Base-by-base conservation (phyloP, 1,140 invertebrate species). In the Macrobrachium rosenbergii region DNA sequence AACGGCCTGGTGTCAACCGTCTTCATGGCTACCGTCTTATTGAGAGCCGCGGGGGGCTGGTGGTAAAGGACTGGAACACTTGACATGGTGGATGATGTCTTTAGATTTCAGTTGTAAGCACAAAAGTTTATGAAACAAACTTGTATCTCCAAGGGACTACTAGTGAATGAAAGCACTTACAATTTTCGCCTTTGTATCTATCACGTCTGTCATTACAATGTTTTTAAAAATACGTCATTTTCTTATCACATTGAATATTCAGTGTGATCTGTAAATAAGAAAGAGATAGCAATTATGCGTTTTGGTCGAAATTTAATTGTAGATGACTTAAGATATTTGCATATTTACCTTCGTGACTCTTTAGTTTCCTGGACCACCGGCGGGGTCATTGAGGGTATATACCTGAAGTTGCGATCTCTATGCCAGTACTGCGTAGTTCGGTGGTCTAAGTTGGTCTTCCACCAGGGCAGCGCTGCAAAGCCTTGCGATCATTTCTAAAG, bases 1-100 rank as follows among this genome's bases (percentile, higher is more conserved):
- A 89, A 89, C 17, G 88, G 88, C 45, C 67, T 82, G 45, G 83
- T 85, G 72, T 89, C 88, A n/a, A 86, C 88, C 10, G 88, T 89
- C 62, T 89, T 89, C 83, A 89, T 67, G 58, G 88, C 88, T 28
- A 89, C 79, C 8, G 88, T 89, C 60, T 86, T 89, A 69, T 89
- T 89, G 72, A 89, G 83, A 45, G 88, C 79, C 2, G 88, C 77
- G 0, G 88, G 78, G 0, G 88, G 82, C 62, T 81, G 82, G 62
- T 88, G 82, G n/a, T 80, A 79, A 7, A 84, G 58, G 5, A 69
- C 77, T 59, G 88, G 88, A 28, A 86, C 62, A 16, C 88, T 83
- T 19, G 83, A 67, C 82, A 89, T 89, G 14, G 64, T 88, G 73
- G 6, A 23, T 10, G 14, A 58, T 19, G 6, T 45, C 28, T 21